Conservation (phyloP, 53 echinoderm and acorn worm species). For the Luidia sarsii region DNA sequence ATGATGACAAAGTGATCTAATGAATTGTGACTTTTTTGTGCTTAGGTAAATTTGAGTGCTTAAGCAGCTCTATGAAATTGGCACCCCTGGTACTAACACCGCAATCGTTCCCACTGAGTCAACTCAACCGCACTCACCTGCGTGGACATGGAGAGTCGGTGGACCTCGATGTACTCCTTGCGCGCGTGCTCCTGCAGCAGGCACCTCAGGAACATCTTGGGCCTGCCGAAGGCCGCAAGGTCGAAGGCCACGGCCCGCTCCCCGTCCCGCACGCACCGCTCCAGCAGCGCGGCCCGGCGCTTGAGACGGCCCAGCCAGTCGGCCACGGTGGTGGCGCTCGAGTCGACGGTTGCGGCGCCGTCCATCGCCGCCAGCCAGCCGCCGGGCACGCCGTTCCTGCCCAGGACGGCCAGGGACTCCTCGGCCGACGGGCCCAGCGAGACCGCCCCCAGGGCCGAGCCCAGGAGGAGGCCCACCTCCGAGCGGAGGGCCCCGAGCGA, state of each 20-base stretch:
- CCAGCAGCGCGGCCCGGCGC: constrained; percentile 45
- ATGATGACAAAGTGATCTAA: too few relatives aligned
- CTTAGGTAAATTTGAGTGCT: too few relatives aligned
- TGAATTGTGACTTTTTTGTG: too few relatives aligned
- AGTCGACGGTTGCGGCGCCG: constrained; percentile 26
- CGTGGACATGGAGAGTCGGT: constrained; percentile 65
- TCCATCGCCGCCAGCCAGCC: constrained; percentile 25
- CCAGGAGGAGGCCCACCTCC: constrained; percentile 65
- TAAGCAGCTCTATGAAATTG: too few relatives aligned
- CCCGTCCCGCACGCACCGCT: constrained; percentile 31
- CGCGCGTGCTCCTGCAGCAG: constrained; percentile 83
- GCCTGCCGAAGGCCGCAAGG: constrained; percentile 67
- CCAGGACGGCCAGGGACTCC: constrained; percentile 46
- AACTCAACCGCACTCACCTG: too few relatives aligned
- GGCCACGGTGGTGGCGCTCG: neutral
- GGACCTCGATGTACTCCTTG: constrained; percentile 83
- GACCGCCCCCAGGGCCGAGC: constrained; percentile 63
- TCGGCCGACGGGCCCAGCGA: constrained; percentile 59
- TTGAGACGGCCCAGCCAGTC: constrained; percentile 55
- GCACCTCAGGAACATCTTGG: constrained; percentile 67
- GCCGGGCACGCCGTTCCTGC: constrained; percentile 52
- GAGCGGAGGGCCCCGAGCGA: constrained; percentile 51
- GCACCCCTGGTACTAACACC: too few relatives aligned
- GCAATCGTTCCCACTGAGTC: too few relatives aligned
- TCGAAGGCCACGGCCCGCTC: constrained; percentile 53